Base-by-base conservation (phyloP, 1,140 invertebrate genomes). In the Venustaconcha ellipsiformis region DNA sequence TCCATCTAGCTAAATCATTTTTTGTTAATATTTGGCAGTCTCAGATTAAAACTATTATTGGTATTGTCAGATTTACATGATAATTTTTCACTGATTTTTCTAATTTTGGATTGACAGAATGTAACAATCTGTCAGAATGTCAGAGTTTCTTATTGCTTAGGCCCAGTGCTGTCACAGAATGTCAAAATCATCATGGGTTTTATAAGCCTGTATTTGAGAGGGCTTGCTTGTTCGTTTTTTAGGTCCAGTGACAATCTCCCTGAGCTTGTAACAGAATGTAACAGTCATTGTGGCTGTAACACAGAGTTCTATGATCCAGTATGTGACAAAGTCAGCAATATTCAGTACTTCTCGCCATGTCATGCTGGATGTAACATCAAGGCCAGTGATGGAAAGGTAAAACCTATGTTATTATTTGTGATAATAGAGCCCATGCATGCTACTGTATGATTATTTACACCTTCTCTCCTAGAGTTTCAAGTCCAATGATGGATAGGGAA, bases 271-370 rank as follows among this genome's bases (percentile, higher is more conserved):
- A 62, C 79, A 14, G 17, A 70, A 15, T 88, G 86, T 76, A 88
- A 88, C 69, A 72, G n/a, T 20, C 68, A 79, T 20, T 88, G 86
- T 74, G 67, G 76, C 80, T 98, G 96, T 89, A 93, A 94, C 60
- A 90, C 94, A 88, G 95, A 94, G 78, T 94, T 96, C 4, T 91
- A 90, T 74, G 88, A 89, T 59, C 91, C 91, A 0, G 83, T 91
- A 6, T 91, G 91, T 82, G 89, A 89, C 20, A 72, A 80, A 12
- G 83, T 88, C 60, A 95, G 96, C 88, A 95, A 95, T 14, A 92
- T 97, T 63, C 96, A 96, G 5, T 98, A 97, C 90, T 95, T 95
- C 85, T 94, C 94, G 58, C 96, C 96, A 12, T 98, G 96, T 90
- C 95, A 97, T 91, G 96, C 96, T 60, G 96, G 96, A 17, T 98